Conservation (phyloP, 2,888 invertebrate genomes). For the Caenorhabditis wallacei region DNA sequence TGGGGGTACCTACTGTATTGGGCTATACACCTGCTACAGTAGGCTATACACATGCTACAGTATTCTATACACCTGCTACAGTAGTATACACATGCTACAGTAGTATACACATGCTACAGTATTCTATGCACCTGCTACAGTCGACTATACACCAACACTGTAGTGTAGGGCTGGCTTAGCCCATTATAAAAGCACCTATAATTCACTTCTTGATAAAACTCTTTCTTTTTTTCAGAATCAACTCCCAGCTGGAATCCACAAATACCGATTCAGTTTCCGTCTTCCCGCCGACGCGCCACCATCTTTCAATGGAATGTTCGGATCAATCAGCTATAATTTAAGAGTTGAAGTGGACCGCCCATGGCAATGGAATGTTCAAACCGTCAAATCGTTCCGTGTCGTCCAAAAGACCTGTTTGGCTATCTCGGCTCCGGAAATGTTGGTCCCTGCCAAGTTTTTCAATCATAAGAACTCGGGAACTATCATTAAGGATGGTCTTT, state of each 20-base stretch:
- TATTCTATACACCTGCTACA: no score
- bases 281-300: slow-evolving; percentile 33
- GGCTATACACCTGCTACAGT: no score
- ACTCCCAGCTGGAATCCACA: slow-evolving; percentile 17
- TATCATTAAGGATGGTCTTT: slow-evolving; percentile 26
- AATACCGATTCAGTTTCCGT: slow-evolving; percentile 22
- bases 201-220: no score
- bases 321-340: slow-evolving; percentile 6
- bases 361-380: slow-evolving; percentile 4
- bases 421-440: neutral
- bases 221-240: slow-evolving; percentile 32
- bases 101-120: no score
- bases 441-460: neutral
- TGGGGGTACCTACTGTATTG: no score
- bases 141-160: no score
- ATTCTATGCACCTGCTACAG: no score
- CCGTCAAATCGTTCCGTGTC: neutral
- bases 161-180: no score
- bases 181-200: no score
- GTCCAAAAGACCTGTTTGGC: neutral
- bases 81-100: no score
- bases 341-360: slow-evolving; percentile 24
- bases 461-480: slow-evolving; percentile 17
- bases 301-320: slow-evolving; percentile 10
- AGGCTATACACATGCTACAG: no score